Percentiles rank a stretch among this genome's conserved stretches.
Evolutionary conservation across 2,113 vertebrate genomes (phyloP).

Genomic region (cat (Felis catus)): DNA sequence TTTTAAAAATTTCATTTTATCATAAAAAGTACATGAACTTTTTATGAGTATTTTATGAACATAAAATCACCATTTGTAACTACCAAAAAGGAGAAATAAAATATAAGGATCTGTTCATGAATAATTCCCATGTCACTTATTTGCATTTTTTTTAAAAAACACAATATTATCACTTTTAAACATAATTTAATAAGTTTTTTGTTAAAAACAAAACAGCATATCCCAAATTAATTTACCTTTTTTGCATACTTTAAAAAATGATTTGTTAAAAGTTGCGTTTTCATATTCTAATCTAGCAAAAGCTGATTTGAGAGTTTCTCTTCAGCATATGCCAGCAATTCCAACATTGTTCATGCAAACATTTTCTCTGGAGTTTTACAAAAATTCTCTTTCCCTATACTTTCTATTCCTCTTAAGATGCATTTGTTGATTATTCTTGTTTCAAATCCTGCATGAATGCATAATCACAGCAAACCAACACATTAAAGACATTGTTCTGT

Average conservation of each 20-base stretch:
- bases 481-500: constrained; percentile 59
- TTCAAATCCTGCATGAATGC: neutral
- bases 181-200: neutral
- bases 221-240: neutral
- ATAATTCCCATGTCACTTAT: neutral
- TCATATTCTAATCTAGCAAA: neutral
- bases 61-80: constrained; percentile 29
- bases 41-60: too few relatives aligned
- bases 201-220: constrained; percentile 21
- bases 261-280: constrained; percentile 15
- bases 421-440: constrained; percentile 1
- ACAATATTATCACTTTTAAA: neutral
- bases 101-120: neutral
- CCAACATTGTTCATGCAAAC: neutral
- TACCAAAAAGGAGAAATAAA: constrained; percentile 9
- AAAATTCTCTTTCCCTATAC: neutral
- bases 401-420: neutral
- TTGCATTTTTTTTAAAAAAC: neutral
- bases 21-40: neutral
- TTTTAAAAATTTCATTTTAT: neutral
- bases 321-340: neutral
- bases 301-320: neutral
- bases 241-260: neutral
- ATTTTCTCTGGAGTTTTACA: constrained; percentile 3
- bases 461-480: constrained; percentile 39